Percentiles rank a stretch among this genome's conserved stretches.
phyloP scores from a whole-genome alignment of 2,113 vertebrate genomes.

The Sylvietta virens region DNA sequence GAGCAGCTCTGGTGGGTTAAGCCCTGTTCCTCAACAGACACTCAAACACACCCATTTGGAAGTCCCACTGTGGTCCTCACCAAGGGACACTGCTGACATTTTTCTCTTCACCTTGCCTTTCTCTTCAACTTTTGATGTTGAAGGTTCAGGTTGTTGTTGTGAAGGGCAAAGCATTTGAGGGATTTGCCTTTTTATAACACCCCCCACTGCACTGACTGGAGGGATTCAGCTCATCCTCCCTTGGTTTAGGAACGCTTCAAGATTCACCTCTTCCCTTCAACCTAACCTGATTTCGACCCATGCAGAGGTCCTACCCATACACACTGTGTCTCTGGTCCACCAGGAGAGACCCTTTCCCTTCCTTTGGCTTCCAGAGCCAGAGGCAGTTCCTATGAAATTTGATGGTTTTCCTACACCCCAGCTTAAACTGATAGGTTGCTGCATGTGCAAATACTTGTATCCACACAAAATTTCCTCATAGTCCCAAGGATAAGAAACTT shows the following conservation, averaged over 20 bases:
- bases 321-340: not conserved
- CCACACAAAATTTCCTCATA: not conserved
- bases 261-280: not conserved
- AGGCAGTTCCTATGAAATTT: not conserved
- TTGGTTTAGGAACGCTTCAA: not conserved
- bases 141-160: not conserved
- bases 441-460: not conserved
- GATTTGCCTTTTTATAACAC: not conserved
- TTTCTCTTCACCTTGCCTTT: not conserved
- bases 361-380: not conserved
- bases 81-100: rapidly evolving
- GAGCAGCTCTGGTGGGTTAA: not conserved
- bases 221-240: not conserved
- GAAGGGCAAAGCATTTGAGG: not conserved
- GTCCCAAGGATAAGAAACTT: not conserved
- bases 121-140: not conserved
- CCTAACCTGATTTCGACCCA: not conserved
- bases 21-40: not conserved
- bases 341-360: not conserved
- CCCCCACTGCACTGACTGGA: rapidly evolving
- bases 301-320: not conserved
- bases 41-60: rapidly evolving
- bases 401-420: not conserved
- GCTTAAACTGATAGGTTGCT: not conserved
- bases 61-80: not conserved